Percentiles rank a stretch among this genome's conserved stretches.
Evolutionary conservation across 2,888 invertebrate genomes (phyloP).

Genomic region (Drosophila macrospina): DNA sequence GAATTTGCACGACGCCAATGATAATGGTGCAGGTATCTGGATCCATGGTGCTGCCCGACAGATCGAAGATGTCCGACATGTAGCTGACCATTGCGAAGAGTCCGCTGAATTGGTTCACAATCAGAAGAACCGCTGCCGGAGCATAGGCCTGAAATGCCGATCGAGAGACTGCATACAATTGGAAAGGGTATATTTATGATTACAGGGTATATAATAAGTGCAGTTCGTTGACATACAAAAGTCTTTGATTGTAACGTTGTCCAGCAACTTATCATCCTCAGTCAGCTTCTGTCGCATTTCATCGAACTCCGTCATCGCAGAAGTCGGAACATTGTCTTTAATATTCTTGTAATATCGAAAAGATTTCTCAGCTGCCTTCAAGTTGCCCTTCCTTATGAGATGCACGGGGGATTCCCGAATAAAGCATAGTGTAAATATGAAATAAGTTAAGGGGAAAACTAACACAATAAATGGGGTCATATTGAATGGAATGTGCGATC

Average conservation of each 20-base stretch:
- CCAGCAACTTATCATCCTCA: conserved; percentile 40
- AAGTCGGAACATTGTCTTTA: conserved; percentile 31
- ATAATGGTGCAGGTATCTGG: conserved; percentile 82
- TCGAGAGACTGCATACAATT: conserved; percentile 68
- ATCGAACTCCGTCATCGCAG: conserved; percentile 62
- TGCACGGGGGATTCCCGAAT: conserved; percentile 82
- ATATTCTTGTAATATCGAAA: conserved; percentile 81
- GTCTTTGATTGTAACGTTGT: conserved; percentile 51
- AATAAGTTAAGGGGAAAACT: conserved; percentile 69
- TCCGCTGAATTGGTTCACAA: conserved; percentile 81
- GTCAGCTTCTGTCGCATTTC: conserved; percentile 59
- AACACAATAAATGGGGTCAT: conserved; percentile 74
- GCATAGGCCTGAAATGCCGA: conserved; percentile 70
- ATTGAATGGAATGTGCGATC: conserved; percentile 74
- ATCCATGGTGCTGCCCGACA: conserved; percentile 74
- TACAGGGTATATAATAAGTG: too few relatives aligned
- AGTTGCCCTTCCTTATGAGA: conserved; percentile 68
- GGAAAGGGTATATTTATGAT: background rate
- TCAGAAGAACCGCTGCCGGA: conserved; percentile 65
- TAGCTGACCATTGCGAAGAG: conserved; percentile 82
- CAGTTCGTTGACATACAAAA: conserved; percentile 77
- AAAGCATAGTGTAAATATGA: conserved; percentile 55
- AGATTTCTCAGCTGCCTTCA: conserved; percentile 73
- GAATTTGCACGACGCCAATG: conserved; percentile 80
- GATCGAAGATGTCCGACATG: conserved; percentile 81